Conservation (phyloP, 30 jellyfish, hydroid and myxozoan genomes). For the Pseudorhiza aurosa region DNA sequence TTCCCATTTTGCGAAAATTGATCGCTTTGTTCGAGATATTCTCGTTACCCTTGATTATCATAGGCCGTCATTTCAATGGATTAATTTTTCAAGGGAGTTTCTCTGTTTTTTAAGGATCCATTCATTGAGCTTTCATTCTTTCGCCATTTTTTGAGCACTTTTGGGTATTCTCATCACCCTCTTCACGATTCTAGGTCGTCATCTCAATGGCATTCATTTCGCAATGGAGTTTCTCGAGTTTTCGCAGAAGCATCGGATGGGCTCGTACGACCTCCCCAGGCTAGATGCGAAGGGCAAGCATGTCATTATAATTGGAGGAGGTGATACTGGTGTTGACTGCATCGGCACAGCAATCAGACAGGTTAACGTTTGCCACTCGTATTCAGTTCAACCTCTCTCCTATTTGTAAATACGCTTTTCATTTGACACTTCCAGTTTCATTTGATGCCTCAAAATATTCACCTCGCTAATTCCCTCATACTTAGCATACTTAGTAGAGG, state of each 20-base stretch:
- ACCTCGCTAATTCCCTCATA: too few species aligned
- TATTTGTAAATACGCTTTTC: too few species aligned
- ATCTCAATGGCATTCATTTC: constrained; percentile 64
- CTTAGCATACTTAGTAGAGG: too few species aligned
- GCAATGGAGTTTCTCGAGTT: constrained; percentile 87
- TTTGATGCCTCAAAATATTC: too few species aligned
- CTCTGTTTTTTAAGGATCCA: too few species aligned
- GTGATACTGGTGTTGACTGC: constrained; percentile 84
- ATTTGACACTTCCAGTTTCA: too few species aligned
- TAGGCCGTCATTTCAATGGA: too few species aligned
- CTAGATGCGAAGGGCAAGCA: constrained; percentile 63
- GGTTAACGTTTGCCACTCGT: constrained; percentile 20
- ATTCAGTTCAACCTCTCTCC: too few species aligned
- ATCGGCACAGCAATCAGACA: constrained; percentile 80
- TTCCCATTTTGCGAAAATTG: too few species aligned
- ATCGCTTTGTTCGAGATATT: too few species aligned
- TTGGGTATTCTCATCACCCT: neutral
- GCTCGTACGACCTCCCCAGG: constrained; percentile 54
- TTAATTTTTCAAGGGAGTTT: too few species aligned
- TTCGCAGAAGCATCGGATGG: constrained; percentile 77
- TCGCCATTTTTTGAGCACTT: neutral
- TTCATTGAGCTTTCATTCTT: neutral
- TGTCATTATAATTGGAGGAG: constrained; percentile 73
- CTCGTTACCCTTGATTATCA: too few species aligned
- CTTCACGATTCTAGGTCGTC: constrained; percentile 42